phyloP scores from a whole-genome alignment of 2,888 invertebrate species.

The Plagodis dolabraria region DNA sequence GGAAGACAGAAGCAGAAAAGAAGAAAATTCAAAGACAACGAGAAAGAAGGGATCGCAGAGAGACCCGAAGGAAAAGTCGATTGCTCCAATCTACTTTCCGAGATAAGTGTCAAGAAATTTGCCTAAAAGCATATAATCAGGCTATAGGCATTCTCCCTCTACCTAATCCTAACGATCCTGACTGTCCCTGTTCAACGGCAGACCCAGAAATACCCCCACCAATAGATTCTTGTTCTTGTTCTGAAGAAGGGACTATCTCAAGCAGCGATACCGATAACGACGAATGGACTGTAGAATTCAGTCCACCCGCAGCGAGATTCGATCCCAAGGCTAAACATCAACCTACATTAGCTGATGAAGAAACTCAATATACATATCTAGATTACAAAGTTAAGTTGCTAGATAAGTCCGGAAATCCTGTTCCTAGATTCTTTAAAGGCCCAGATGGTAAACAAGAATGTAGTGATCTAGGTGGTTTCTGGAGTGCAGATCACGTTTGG shows the following conservation, averaged over 20 bases:
- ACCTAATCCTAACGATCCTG: slow-evolving; percentile 68
- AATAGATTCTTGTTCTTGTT: slow-evolving; percentile 76
- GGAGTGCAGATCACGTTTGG: slow-evolving; percentile 66
- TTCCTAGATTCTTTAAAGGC: slow-evolving; percentile 72
- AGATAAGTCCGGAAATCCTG: slow-evolving; percentile 71
- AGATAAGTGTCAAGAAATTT: slow-evolving; percentile 78
- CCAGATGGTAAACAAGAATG: slow-evolving; percentile 75
- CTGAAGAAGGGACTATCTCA: slow-evolving; percentile 63
- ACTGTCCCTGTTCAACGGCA: slow-evolving; percentile 68
- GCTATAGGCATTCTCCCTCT: slow-evolving; percentile 72
- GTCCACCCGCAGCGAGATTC: slow-evolving; percentile 70
- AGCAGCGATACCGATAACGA: slow-evolving; percentile 76
- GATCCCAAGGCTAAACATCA: slow-evolving; percentile 71
- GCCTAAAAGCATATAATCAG: slow-evolving; percentile 78
- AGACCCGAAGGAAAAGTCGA: slow-evolving; percentile 70
- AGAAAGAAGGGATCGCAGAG: slow-evolving; percentile 72
- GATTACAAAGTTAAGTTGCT: slow-evolving; percentile 75
- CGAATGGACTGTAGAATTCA: slow-evolving; percentile 77
- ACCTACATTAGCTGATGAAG: slow-evolving; percentile 51
- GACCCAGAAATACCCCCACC: slow-evolving; percentile 48
- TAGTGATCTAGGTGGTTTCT: slow-evolving; percentile 78
- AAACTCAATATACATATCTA: slow-evolving; percentile 69
- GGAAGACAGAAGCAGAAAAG: slow-evolving; percentile 72
- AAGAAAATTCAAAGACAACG: slow-evolving; percentile 62
- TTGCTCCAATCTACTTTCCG: slow-evolving; percentile 74